Conservation (phyloP, 2,888 invertebrate species). For the Trissolcus japonicus region DNA sequence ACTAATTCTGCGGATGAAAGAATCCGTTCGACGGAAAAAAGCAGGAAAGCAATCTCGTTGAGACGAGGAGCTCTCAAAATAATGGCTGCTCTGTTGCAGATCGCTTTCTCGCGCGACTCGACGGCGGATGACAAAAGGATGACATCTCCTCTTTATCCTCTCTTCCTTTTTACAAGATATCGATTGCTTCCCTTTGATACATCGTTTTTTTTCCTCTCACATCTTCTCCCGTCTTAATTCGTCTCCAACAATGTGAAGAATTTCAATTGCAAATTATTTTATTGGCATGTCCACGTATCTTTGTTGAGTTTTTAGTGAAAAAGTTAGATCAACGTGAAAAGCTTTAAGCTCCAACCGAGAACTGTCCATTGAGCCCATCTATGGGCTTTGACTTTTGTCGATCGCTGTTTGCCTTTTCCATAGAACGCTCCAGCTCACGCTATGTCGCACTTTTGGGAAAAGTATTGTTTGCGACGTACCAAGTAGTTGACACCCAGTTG, state of each 20-base stretch:
- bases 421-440: conserved; percentile 62
- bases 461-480: conserved; percentile 44
- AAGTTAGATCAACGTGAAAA: background rate
- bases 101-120: conserved; percentile 64
- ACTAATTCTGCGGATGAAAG: conserved; percentile 54
- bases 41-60: conserved; percentile 58
- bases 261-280: background rate
- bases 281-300: too few relatives aligned
- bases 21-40: conserved; percentile 57
- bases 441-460: conserved; percentile 53
- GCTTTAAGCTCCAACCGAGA: background rate
- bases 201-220: conserved; percentile 11
- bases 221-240: conserved; percentile 5
- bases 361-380: conserved; percentile 7
- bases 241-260: background rate
- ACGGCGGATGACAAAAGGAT: conserved; percentile 50
- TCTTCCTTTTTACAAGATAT: conserved; percentile 20
- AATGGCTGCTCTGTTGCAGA: conserved; percentile 58
- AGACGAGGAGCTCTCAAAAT: conserved; percentile 59
- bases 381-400: conserved; percentile 28
- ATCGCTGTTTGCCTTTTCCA: conserved; percentile 66
- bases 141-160: conserved; percentile 16
- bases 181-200: conserved; percentile 16
- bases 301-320: background rate
- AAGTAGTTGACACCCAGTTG: conserved; percentile 52